phyloP scores from a whole-genome alignment of 1,140 invertebrate species.

The Andricus grossulariae region DNA sequence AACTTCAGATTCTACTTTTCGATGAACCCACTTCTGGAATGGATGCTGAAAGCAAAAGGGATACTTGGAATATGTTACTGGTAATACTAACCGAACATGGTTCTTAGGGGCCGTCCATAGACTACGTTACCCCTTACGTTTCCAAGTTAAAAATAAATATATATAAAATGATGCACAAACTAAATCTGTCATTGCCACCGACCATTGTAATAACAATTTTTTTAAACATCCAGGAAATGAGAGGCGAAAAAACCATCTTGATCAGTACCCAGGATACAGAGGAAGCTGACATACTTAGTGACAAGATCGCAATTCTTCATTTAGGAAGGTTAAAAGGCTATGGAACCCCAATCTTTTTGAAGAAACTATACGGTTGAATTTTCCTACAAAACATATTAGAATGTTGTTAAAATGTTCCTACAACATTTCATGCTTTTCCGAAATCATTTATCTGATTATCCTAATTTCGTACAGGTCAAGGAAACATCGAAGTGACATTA shows the following conservation, averaged over 20 bases:
- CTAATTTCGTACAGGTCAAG: slow-evolving; percentile 60
- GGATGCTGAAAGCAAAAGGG: slow-evolving; percentile 93
- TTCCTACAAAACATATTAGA: background rate
- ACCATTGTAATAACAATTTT: background rate
- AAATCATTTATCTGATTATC: background rate
- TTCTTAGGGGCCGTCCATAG: too few species aligned
- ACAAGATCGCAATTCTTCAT: slow-evolving; percentile 94
- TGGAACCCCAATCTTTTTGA: slow-evolving; percentile 91
- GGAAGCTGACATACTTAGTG: slow-evolving; percentile 95
- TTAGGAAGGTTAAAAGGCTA: slow-evolving; percentile 87
- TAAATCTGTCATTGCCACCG: background rate
- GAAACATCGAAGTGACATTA: slow-evolving; percentile 72
- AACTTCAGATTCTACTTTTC: slow-evolving; percentile 79
- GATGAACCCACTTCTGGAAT: slow-evolving; percentile 97
- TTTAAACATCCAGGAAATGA: slow-evolving; percentile 62
- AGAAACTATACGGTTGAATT: slow-evolving; percentile 86
- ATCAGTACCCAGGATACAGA: slow-evolving; percentile 99
- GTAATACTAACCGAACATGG: slow-evolving; percentile 42
- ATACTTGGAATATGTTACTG: slow-evolving; percentile 91
- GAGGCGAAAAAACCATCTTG: slow-evolving; percentile 87
- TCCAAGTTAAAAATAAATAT: too few species aligned
- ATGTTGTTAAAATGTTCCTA: slow-evolving; percentile 9
- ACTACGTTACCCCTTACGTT: too few species aligned
- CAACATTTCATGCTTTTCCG: background rate
- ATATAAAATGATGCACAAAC: background rate